Conservation (phyloP, 1,140 invertebrate genomes). For the Macrosteles quadrilineatus region DNA sequence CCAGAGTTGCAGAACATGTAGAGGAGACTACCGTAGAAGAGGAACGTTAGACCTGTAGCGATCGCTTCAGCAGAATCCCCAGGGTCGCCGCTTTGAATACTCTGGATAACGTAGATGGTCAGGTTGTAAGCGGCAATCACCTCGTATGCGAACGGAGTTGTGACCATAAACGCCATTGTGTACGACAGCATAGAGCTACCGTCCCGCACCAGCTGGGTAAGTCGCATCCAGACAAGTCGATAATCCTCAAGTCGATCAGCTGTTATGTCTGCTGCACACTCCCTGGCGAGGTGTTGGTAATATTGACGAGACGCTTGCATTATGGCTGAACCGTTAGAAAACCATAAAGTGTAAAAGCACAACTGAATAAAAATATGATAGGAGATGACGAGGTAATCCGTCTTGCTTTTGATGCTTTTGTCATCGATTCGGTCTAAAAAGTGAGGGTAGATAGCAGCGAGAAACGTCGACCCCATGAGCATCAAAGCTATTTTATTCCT, state of each 20-base stretch:
- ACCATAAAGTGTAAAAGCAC: constrained; percentile 7
- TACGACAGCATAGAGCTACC: constrained; percentile 2
- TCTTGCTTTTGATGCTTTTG: constrained; percentile 4
- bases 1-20: background rate
- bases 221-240: background rate
- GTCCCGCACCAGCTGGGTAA: background rate
- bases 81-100: background rate
- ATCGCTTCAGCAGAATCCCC: background rate
- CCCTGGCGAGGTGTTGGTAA: background rate
- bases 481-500: background rate
- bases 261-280: background rate
- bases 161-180: constrained; percentile 4
- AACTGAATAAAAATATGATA: background rate
- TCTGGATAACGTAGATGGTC: background rate
- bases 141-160: background rate
- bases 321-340: background rate
- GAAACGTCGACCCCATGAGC: background rate
- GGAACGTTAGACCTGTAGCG: background rate
- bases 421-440: background rate
- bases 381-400: background rate
- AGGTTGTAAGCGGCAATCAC: constrained; percentile 5
- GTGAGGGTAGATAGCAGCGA: background rate
- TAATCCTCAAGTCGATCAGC: background rate
- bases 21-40: background rate
- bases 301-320: background rate